A percentile compares a stretch with the other conserved stretches of the same genome.
Evolutionary conservation across 1,140 invertebrate species (phyloP).

Genomic region (Mya arenaria): DNA sequence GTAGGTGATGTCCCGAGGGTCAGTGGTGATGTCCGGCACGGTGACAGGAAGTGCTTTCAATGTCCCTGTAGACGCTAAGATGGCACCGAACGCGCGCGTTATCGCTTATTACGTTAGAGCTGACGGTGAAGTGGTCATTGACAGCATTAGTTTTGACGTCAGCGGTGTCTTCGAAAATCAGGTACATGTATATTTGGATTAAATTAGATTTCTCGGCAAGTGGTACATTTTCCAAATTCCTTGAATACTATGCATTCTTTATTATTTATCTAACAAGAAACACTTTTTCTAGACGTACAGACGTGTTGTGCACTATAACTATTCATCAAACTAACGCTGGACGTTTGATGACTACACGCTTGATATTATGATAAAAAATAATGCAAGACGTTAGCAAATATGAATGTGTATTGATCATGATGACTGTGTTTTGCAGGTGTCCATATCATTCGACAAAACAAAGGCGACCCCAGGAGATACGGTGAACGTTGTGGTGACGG

Average conservation of each 20-base stretch:
- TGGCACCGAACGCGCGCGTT: conserved; percentile 95
- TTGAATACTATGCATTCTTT: not conserved
- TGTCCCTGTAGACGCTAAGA: conserved; percentile 91
- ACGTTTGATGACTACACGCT: not conserved
- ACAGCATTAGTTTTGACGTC: conserved; percentile 95
- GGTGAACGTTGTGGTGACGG: conserved; percentile 88
- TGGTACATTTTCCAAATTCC: not conserved
- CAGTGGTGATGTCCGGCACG: conserved; percentile 67
- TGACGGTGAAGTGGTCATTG: conserved; percentile 92
- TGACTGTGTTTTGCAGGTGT: conserved; percentile 62
- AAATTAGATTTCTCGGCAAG: not conserved
- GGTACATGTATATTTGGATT: conserved; percentile 77
- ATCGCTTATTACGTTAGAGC: conserved; percentile 93
- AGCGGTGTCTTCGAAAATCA: conserved; percentile 95
- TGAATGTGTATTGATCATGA: not conserved
- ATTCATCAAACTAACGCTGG: not conserved
- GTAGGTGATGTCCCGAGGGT: conserved; percentile 73
- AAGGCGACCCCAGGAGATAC: conserved; percentile 87
- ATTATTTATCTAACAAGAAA: not conserved
- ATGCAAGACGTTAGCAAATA: not conserved
- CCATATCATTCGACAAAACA: conserved; percentile 76
- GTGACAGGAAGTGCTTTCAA: conserved; percentile 84
- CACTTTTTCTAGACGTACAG: too few relatives aligned
- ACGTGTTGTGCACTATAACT: not conserved
- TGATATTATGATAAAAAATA: not conserved